Evolutionary conservation across 1,140 invertebrate genomes (phyloP), one percentile per base, ranked within the genome.

Genomic region (Eupristina koningsbergeri): DNA sequence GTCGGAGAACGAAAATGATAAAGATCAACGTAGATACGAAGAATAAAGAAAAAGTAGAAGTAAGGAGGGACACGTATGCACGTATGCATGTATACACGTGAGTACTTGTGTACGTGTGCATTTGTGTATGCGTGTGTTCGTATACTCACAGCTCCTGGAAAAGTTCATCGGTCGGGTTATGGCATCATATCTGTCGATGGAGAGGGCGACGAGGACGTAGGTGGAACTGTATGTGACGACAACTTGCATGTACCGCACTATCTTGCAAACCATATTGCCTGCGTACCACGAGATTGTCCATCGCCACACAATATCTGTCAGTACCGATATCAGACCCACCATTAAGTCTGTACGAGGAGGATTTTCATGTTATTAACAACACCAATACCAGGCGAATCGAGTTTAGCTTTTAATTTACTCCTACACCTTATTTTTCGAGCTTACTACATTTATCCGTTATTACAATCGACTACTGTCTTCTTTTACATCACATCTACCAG

Each of bases 81-180:
- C n/a, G n/a, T n/a, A n/a, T n/a, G n/a, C n/a, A n/a, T n/a, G n/a
- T n/a, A n/a, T n/a, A n/a, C n/a, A n/a, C n/a, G n/a, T n/a, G n/a
- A n/a, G n/a, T n/a, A n/a, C n/a, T n/a, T n/a, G n/a, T n/a, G n/a
- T n/a, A n/a, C n/a, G n/a, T n/a, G n/a, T n/a, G n/a, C n/a, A n/a
- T n/a, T n/a, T n/a, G n/a, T n/a, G n/a, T n/a, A n/a, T n/a, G n/a
- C n/a, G n/a, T n/a, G n/a, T n/a, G n/a, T n/a, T n/a, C n/a, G 34
- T 31, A 76, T 90, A 97, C 97, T 97, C 93, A 98, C 97, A 98
- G 88, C 97, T 97, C 89, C 96, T 96, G 36, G 96, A 97, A 91
- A 98, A 98, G 92, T 98, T 98, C 96, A 99, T 97, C 0, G 98
- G 98, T 91, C 97, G 95, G 13, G 97, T 98, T 88, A 99, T 98